A percentile compares a stretch with the other conserved stretches of the same genome.
Conservation (phyloP, 2,888 invertebrate genomes). For the Bibio marci region DNA sequence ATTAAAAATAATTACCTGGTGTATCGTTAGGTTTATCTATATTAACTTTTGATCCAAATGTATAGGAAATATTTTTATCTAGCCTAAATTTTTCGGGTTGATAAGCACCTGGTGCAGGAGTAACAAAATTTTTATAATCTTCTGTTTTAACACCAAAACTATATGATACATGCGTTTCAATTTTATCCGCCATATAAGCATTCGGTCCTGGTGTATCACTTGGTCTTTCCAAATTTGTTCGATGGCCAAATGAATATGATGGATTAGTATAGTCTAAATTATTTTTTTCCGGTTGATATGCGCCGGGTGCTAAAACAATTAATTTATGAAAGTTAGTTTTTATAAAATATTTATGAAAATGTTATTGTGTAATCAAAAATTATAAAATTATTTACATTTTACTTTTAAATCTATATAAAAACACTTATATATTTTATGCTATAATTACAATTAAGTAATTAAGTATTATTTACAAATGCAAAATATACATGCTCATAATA, state of each 20-base stretch:
- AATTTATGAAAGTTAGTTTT: slow-evolving; percentile 37
- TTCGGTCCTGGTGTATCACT: slow-evolving; percentile 32
- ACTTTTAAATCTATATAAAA: too few relatives aligned
- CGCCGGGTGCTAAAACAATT: slow-evolving; percentile 37
- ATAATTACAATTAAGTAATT: too few relatives aligned
- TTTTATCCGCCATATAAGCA: too few relatives aligned
- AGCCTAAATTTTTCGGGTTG: slow-evolving; percentile 29
- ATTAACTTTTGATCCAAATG: slow-evolving; percentile 37
- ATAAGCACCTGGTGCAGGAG: slow-evolving; percentile 34
- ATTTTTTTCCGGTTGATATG: slow-evolving; percentile 39
- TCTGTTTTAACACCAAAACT: slow-evolving; percentile 23
- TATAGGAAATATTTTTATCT: slow-evolving; percentile 37
- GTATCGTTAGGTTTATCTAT: slow-evolving; percentile 34
- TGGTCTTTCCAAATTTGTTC: slow-evolving; percentile 20
- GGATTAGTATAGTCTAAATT: slow-evolving; percentile 28
- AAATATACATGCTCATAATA: too few relatives aligned
- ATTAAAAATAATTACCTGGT: slow-evolving; percentile 9
- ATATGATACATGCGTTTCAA: slow-evolving; percentile 19
- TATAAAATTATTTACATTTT: too few relatives aligned
- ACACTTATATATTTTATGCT: too few relatives aligned
- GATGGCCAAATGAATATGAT: slow-evolving; percentile 32
- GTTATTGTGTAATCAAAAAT: too few relatives aligned
- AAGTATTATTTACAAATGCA: too few relatives aligned
- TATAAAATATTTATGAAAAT: too few relatives aligned
- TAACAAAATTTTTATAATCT: slow-evolving; percentile 11